Conservation (phyloP, 2,113 vertebrate genomes). For the Ammodytes dubius region DNA sequence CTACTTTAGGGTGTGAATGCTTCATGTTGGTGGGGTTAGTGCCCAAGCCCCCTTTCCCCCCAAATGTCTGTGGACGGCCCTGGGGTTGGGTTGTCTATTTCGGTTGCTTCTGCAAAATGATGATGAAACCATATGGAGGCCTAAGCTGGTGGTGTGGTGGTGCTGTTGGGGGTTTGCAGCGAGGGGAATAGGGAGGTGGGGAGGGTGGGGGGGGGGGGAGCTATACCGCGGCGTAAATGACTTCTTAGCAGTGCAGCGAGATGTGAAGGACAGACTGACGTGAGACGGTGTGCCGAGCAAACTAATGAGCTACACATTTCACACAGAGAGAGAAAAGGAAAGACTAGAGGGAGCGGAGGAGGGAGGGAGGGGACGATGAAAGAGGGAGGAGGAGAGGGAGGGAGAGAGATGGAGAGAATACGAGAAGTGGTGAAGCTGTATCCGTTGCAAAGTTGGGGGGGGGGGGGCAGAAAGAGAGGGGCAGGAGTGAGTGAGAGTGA, state of each 20-base stretch:
- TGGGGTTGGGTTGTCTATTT: conserved; percentile 53
- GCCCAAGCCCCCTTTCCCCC: too few species aligned
- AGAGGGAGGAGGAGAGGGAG: conserved; percentile 33
- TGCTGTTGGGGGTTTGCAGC: conserved; percentile 31
- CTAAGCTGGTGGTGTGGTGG: conserved; percentile 29
- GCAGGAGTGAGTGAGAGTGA: conserved; percentile 21
- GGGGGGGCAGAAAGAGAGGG: conserved; percentile 6
- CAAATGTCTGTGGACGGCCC: too few species aligned
- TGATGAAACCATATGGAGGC: conserved; percentile 86
- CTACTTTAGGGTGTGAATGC: too few species aligned
- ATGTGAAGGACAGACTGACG: conserved; percentile 89
- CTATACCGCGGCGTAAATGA: conserved; percentile 80
- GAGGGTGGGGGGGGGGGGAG: conserved; percentile 26
- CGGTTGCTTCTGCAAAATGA: conserved; percentile 69
- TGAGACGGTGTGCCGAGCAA: conserved; percentile 77
- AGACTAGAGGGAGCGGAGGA: neutral
- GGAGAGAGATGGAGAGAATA: conserved; percentile 39
- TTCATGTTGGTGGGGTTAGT: too few species aligned
- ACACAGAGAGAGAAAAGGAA: conserved; percentile 54
- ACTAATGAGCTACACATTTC: conserved; percentile 85
- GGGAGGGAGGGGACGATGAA: conserved; percentile 23
- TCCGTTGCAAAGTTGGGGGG: conserved; percentile 60
- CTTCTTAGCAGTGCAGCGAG: conserved; percentile 87
- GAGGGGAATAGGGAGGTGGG: conserved; percentile 29
- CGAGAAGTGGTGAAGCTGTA: conserved; percentile 30